phyloP scores from a whole-genome alignment of 1,140 invertebrate genomes.

The Pseudachorutes palmiensis region DNA sequence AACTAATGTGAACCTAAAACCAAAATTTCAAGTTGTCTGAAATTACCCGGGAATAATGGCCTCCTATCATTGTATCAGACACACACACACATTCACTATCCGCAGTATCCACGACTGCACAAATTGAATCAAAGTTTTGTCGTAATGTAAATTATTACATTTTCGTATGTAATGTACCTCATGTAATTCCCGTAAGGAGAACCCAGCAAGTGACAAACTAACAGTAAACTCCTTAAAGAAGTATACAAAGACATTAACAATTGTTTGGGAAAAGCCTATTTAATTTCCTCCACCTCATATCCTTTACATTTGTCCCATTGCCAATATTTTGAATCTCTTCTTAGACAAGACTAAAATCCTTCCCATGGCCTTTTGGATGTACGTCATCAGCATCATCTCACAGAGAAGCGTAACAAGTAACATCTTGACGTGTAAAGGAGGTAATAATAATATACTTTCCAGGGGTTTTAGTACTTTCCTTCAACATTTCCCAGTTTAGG shows the following conservation, averaged over 20 bases:
- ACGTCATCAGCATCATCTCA: neutral
- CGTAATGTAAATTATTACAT: too few relatives aligned
- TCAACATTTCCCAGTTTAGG: too few relatives aligned
- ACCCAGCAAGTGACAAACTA: too few relatives aligned
- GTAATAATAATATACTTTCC: neutral
- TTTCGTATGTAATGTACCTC: too few relatives aligned
- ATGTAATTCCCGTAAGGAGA: too few relatives aligned
- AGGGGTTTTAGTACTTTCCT: too few relatives aligned
- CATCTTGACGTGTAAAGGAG: neutral
- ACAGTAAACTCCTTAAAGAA: neutral
- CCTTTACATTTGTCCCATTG: constrained; percentile 25
- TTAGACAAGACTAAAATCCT: neutral
- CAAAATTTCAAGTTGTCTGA: neutral
- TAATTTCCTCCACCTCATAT: constrained; percentile 28
- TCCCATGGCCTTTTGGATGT: neutral
- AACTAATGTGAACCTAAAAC: neutral
- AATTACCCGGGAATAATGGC: neutral
- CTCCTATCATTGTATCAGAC: neutral
- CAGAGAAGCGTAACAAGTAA: neutral
- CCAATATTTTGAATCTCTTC: constrained; percentile 15
- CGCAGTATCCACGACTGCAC: too few relatives aligned
- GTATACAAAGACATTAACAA: neutral
- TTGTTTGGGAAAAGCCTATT: constrained; percentile 10
- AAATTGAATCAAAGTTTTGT: too few relatives aligned
- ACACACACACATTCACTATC: too few relatives aligned